phyloP scores from a whole-genome alignment of 2,797 vertebrate species.

The Coccyzus lansbergi region DNA sequence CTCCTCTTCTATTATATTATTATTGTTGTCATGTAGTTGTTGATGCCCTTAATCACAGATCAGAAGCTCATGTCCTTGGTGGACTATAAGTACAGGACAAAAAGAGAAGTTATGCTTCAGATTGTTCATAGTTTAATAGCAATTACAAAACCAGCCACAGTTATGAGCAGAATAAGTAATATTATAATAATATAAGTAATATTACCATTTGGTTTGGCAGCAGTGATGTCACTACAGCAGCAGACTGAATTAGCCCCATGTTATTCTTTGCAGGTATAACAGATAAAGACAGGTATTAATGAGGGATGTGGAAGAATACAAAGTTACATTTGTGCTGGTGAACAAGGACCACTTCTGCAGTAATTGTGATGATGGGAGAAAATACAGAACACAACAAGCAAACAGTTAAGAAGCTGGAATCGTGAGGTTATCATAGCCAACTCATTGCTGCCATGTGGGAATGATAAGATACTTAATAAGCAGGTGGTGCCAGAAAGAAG shows the following conservation, averaged over 20 bases:
- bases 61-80: not conserved
- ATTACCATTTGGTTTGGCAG: not conserved
- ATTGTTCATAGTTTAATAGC: not conserved
- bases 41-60: not conserved
- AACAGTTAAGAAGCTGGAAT: not conserved
- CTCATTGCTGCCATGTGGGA: not conserved
- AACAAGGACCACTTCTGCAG: not conserved
- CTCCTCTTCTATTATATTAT: not conserved
- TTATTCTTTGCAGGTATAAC: not conserved
- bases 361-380: not conserved
- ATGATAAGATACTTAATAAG: not conserved
- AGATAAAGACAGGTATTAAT: not conserved
- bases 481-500: not conserved
- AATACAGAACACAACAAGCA: not conserved
- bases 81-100: not conserved
- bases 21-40: not conserved
- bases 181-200: not conserved
- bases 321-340: not conserved
- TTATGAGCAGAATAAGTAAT: not conserved
- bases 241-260: not conserved
- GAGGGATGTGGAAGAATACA: not conserved
- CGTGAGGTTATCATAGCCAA: rapidly evolving
- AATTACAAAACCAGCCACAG: not conserved
- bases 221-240: not conserved
- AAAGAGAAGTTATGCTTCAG: not conserved